Base-by-base conservation (phyloP, 2,888 invertebrate genomes). In the Mylabris sibirica region DNA sequence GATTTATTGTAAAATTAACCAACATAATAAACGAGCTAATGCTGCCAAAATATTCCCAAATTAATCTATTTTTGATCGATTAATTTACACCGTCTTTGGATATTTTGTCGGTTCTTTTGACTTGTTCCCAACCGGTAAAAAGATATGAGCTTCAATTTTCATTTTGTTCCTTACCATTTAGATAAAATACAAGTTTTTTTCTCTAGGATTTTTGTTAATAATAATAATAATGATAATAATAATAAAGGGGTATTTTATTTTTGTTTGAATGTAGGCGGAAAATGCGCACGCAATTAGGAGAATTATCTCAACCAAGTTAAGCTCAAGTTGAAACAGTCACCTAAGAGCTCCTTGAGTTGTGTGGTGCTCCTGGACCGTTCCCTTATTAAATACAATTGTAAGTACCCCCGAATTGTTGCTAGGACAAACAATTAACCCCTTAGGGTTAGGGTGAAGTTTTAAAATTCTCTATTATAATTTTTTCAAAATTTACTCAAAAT, bases 351-450 rank as follows among this genome's bases (percentile, higher is more conserved):
- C 83, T 81, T 77, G 84, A 83, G 83, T 84, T 83, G 84, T 84
- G 84, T 84, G 82, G 84, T 85, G 84, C 84, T 85, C 84, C 84
- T 84, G 83, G 84, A 82, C 81, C 80, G 82, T 81, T 82, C 80
- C 79, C 82, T 83, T 77, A 80, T 80, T 76, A 81, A 81, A 70
- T 77, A 75, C 76, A 74, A 75, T 74, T 82, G 83, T 83, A 81
- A 83, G 83, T 83, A 75, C 63, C 41, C 8, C 63, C 41, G 59
- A 63, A 22, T 49, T 49, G 5, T 11, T n/a, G 12, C 44, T 17
- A 3, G 38, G 14, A 38, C 14, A 17, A 44, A 38, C 38, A 38
- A 38, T 38, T 38, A 38, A 14, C 12, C 38, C 30, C n/a, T n/a
- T 30, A 30, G 8, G 0, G 1, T n/a, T 44, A 6, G 17, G 17